phyloP scores from a whole-genome alignment of 2,797 vertebrate species.

The Champsocephalus gunnari region DNA sequence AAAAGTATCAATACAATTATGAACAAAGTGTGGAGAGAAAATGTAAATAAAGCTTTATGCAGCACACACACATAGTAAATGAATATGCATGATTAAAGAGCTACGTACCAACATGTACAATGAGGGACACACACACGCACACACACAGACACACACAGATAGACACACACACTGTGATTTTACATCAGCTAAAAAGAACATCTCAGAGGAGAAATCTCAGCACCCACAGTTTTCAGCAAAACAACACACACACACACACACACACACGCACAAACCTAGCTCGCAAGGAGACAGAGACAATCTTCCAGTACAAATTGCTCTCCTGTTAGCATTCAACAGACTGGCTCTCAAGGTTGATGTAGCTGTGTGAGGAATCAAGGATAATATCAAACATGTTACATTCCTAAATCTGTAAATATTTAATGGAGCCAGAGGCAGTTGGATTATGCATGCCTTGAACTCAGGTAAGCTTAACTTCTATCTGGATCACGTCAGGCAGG shows the following conservation, averaged over 20 bases:
- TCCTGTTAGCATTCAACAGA: constrained; percentile 5
- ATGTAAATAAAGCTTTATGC: constrained; percentile 22
- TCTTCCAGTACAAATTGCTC: constrained; percentile 26
- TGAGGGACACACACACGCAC: neutral
- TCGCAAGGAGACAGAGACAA: constrained; percentile 24
- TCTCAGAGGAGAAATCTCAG: constrained; percentile 43
- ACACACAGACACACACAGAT: neutral
- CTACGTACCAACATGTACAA: no score
- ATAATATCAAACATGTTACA: constrained; percentile 19
- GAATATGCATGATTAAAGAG: neutral
- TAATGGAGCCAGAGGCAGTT: neutral
- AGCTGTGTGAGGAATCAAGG: neutral
- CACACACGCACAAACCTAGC: constrained; percentile 5
- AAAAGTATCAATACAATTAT: neutral
- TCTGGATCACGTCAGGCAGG: constrained; percentile 13
- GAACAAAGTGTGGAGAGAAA: constrained; percentile 12
- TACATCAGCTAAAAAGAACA: constrained; percentile 40
- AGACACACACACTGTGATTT: constrained; percentile 4
- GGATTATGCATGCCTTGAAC: constrained; percentile 43
- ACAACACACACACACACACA: constrained; percentile 24
- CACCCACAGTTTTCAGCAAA: constrained; percentile 48
- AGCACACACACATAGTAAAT: constrained; percentile 6
- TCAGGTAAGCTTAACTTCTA: constrained; percentile 29
- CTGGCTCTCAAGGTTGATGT: constrained; percentile 17
- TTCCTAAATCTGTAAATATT: constrained; percentile 41